phyloP scores from a whole-genome alignment of 2,113 vertebrate genomes.

The Verasper variegatus region DNA sequence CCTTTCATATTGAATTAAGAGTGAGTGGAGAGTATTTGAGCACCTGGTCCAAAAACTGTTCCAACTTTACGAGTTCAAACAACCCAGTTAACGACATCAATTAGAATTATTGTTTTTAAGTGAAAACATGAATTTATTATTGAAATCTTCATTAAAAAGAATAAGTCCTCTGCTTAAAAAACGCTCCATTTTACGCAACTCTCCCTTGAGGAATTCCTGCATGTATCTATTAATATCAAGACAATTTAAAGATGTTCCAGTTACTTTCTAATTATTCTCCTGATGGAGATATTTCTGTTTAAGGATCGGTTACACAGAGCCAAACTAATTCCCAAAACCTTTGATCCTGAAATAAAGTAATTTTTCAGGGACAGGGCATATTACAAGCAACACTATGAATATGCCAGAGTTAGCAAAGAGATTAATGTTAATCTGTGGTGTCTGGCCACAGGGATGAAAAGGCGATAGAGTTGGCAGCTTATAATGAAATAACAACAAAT shows the following conservation, averaged over 20 bases:
- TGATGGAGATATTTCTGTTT: slow-evolving; percentile 9
- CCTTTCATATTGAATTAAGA: background rate
- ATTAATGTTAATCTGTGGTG: no score
- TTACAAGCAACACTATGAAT: no score
- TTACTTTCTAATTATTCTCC: slow-evolving; percentile 46
- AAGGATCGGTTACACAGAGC: slow-evolving; percentile 5
- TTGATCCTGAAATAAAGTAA: background rate
- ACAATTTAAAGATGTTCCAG: slow-evolving; percentile 39
- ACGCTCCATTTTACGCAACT: slow-evolving; percentile 21
- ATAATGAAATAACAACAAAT: no score
- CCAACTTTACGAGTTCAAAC: no score
- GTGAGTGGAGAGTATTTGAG: background rate
- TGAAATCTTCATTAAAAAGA: background rate
- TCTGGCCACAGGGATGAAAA: no score
- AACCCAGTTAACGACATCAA: no score
- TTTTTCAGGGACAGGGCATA: background rate
- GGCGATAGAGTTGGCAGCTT: no score
- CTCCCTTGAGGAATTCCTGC: slow-evolving; percentile 18
- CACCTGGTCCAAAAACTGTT: no score
- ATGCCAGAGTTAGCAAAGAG: no score
- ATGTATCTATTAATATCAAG: slow-evolving; percentile 40
- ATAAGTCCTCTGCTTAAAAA: background rate
- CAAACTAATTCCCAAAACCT: background rate
- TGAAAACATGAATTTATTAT: background rate
- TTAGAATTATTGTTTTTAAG: no score